Evolutionary conservation across 2,888 invertebrate species (phyloP).

Genomic region (Latrodectus hesperus): DNA sequence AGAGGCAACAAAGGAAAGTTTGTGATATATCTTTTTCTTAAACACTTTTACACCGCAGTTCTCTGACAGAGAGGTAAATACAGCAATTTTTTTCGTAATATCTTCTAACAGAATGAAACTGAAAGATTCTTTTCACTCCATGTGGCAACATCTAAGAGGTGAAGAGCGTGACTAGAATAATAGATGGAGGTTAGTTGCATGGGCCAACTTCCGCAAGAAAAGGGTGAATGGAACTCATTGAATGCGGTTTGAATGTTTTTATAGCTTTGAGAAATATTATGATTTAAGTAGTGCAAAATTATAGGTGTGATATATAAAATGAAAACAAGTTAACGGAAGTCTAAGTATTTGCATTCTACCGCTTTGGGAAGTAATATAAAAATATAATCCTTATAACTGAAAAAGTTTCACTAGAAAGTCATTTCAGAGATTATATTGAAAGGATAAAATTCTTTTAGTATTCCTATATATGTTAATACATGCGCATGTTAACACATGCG

Average conservation of each 20-base stretch:
- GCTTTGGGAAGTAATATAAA: too few relatives aligned
- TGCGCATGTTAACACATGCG: too few relatives aligned
- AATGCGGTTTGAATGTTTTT: background rate
- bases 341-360: too few relatives aligned
- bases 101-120: background rate
- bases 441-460: too few relatives aligned
- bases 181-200: background rate
- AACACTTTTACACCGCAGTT: background rate
- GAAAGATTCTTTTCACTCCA: background rate
- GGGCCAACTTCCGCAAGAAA: conserved; percentile 17
- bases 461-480: too few relatives aligned
- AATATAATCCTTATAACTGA: too few relatives aligned
- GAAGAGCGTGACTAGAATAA: conserved; percentile 5
- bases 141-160: background rate
- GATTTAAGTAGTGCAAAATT: background rate
- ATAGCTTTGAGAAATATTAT: background rate
- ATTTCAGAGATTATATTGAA: too few relatives aligned
- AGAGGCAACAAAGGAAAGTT: background rate
- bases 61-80: background rate
- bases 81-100: background rate
- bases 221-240: conserved; percentile 7
- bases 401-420: too few relatives aligned
- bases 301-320: background rate
- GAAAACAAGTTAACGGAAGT: background rate
- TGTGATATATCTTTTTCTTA: background rate